A percentile compares a stretch with the other conserved stretches of the same genome.
Evolutionary conservation across 2,888 invertebrate genomes (phyloP).

Genomic region (Drosophila merina): DNA sequence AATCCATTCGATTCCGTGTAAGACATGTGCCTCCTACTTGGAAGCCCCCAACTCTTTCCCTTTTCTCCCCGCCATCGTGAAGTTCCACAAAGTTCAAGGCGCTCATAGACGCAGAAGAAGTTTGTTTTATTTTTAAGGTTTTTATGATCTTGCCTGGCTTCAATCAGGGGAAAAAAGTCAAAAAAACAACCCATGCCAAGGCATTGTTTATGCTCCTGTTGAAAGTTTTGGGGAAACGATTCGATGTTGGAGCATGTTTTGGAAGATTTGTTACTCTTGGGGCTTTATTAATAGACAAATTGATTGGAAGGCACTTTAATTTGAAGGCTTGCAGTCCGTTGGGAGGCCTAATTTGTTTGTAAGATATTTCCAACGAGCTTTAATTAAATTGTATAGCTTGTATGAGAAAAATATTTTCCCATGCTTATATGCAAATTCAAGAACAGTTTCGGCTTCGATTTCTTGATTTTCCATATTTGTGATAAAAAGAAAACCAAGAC

Average conservation of each 20-base stretch:
- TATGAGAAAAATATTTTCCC: slow-evolving; percentile 9
- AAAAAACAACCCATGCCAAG: slow-evolving; percentile 45
- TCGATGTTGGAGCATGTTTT: slow-evolving; percentile 39
- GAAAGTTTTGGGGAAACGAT: slow-evolving; percentile 63
- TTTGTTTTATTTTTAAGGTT: slow-evolving; percentile 69
- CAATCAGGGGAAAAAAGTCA: slow-evolving; percentile 27
- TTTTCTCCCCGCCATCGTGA: neutral
- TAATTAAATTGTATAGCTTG: neutral
- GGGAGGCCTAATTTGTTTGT: slow-evolving; percentile 22
- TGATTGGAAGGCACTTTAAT: slow-evolving; percentile 44
- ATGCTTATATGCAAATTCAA: slow-evolving; percentile 30
- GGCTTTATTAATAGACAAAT: slow-evolving; percentile 65
- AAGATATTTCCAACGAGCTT: slow-evolving; percentile 19
- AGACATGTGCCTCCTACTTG: slow-evolving; percentile 28
- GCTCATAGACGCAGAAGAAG: slow-evolving; percentile 57
- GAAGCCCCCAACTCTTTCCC: slow-evolving; percentile 18
- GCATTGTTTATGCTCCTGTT: slow-evolving; percentile 69
- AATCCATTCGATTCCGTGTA: slow-evolving; percentile 49
- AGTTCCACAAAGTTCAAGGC: slow-evolving; percentile 69
- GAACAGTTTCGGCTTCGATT: neutral
- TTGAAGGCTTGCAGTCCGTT: slow-evolving; percentile 33
- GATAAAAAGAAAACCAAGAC: slow-evolving; percentile 19
- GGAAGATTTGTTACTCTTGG: slow-evolving; percentile 18
- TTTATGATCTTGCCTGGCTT: slow-evolving; percentile 38
- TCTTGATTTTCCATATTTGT: slow-evolving; percentile 10